Conservation (phyloP, 2,888 invertebrate species). For the Parnassius apollo region DNA sequence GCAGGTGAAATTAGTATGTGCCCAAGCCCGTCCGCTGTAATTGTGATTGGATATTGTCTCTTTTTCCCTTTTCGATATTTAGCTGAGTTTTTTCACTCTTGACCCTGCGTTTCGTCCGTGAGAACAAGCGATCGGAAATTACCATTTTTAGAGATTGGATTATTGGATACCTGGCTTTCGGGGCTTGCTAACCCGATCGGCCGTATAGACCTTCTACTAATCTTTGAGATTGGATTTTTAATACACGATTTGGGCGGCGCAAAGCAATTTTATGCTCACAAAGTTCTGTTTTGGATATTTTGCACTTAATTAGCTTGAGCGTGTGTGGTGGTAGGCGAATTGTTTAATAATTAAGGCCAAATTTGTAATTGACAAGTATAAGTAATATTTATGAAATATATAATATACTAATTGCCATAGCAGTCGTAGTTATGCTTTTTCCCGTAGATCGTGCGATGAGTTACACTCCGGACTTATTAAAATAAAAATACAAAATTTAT, state of each 20-base stretch:
- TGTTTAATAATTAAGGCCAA: no score
- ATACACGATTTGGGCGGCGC: conserved; percentile 64
- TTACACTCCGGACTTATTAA: no score
- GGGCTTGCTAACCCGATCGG: conserved; percentile 51
- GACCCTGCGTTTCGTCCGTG: conserved; percentile 72
- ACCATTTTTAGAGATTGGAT: conserved; percentile 79
- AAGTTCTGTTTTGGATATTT: conserved; percentile 13
- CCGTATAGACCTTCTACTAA: conserved; percentile 52
- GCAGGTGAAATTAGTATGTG: conserved; percentile 50
- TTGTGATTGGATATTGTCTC: conserved; percentile 74
- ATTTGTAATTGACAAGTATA: no score
- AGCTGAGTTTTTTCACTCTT: conserved; percentile 51
- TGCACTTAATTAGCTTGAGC: background rate
- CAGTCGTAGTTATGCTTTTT: no score
- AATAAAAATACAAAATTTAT: no score
- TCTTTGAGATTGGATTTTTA: conserved; percentile 55
- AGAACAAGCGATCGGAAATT: conserved; percentile 70
- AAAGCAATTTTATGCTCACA: conserved; percentile 20
- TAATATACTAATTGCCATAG: no score
- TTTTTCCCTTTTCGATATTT: conserved; percentile 52
- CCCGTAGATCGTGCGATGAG: no score
- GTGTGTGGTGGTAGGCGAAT: no score
- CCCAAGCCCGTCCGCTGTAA: conserved; percentile 42
- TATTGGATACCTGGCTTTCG: conserved; percentile 58
- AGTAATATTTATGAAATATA: no score